phyloP scores from a whole-genome alignment of 2,113 vertebrate species.

The Syngnathoides biaculeatus region DNA sequence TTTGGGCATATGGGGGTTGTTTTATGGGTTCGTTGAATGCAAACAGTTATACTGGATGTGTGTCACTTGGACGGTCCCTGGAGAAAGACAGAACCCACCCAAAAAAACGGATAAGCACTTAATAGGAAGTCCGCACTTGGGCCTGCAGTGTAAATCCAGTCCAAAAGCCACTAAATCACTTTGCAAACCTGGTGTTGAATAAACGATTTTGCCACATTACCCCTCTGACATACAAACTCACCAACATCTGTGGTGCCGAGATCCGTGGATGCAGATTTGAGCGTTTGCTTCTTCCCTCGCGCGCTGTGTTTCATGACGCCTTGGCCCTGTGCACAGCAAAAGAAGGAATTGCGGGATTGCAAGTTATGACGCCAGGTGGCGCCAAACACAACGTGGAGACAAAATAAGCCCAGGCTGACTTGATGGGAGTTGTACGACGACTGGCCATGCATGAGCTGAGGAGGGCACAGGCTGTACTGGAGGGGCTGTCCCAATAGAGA shows the following conservation, averaged over 20 bases:
- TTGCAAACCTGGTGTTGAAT: not conserved
- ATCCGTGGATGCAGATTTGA: constrained; percentile 95
- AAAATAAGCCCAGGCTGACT: constrained; percentile 66
- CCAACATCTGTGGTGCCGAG: constrained; percentile 91
- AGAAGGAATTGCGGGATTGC: constrained; percentile 8
- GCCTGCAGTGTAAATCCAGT: too few species aligned
- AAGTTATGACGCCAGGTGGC: constrained; percentile 24
- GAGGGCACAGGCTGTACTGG: constrained; percentile 94
- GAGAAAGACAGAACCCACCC: too few species aligned
- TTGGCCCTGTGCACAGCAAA: constrained; percentile 73
- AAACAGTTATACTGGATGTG: too few species aligned
- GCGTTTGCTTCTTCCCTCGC: constrained; percentile 88
- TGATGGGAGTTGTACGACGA: constrained; percentile 88
- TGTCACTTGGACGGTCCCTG: too few species aligned
- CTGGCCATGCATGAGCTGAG: constrained; percentile 88
- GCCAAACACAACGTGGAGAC: not conserved
- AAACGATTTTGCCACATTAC: not conserved
- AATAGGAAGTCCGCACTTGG: too few species aligned
- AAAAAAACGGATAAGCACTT: too few species aligned
- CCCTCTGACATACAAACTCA: constrained; percentile 60
- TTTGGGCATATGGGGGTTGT: too few species aligned
- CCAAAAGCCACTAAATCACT: not conserved
- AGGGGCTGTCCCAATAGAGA: constrained; percentile 92
- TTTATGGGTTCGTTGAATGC: too few species aligned
- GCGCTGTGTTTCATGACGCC: constrained; percentile 88